Percentiles rank a stretch among this genome's conserved stretches.
Conservation (phyloP, 2,797 vertebrate species). For the Phoeniculus purpureus region DNA sequence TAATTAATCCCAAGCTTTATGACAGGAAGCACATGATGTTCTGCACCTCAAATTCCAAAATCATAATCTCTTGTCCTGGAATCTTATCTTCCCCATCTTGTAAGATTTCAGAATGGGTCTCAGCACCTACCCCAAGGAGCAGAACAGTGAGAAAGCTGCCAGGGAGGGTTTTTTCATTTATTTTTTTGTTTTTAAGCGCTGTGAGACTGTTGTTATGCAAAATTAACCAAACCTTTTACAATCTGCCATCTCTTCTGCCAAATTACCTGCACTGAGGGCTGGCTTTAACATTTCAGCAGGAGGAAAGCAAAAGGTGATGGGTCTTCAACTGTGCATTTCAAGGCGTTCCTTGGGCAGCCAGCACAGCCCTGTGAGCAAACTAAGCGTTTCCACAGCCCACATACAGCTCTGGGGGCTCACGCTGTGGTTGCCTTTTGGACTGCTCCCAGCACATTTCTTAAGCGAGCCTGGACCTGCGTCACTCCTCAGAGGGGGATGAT, state of each 20-base stretch:
- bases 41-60: neutral
- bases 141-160: neutral
- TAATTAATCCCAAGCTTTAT: neutral
- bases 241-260: neutral
- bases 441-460: neutral
- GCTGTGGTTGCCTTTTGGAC: neutral
- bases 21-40: neutral
- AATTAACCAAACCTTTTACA: neutral
- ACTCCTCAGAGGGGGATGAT: neutral
- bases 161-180: rapidly evolving
- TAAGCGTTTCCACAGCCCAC: neutral
- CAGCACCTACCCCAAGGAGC: neutral
- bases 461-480: neutral
- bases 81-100: neutral
- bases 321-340: neutral
- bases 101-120: neutral
- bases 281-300: neutral
- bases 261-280: neutral
- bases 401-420: neutral
- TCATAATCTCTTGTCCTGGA: neutral
- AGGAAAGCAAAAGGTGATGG: neutral
- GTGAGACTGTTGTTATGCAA: too few species aligned
- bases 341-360: neutral
- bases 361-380: neutral
- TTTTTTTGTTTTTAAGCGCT: too few species aligned